A percentile compares a stretch with the other conserved stretches of the same genome.
Evolutionary conservation across 2,888 invertebrate genomes (phyloP).

Genomic region (Cheilosia urbana): DNA sequence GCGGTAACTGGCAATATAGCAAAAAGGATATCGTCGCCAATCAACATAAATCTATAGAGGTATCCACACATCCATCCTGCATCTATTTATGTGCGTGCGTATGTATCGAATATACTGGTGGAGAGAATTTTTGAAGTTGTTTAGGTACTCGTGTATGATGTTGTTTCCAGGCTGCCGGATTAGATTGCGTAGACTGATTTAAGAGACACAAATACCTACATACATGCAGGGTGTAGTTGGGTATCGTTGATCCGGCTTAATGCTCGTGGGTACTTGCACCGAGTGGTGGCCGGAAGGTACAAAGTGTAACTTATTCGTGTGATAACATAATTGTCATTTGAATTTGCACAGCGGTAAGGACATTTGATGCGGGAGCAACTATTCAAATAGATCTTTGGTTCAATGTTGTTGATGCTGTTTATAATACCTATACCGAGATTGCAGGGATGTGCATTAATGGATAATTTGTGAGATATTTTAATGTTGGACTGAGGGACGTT

Average conservation of each 20-base stretch:
- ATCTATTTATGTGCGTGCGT: slow-evolving; percentile 19
- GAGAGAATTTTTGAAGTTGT: slow-evolving; percentile 53
- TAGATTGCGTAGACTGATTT: slow-evolving; percentile 75
- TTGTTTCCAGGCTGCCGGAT: slow-evolving; percentile 54
- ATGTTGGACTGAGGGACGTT: not conserved
- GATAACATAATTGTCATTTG: slow-evolving; percentile 72
- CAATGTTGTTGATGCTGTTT: not conserved
- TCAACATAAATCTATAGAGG: slow-evolving; percentile 58
- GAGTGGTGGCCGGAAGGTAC: slow-evolving; percentile 62
- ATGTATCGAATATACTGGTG: slow-evolving; percentile 56
- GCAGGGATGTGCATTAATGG: not conserved
- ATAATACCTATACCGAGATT: not conserved
- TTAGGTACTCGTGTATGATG: slow-evolving; percentile 26
- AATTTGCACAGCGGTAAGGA: slow-evolving; percentile 50
- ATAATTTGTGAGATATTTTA: not conserved
- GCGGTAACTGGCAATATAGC: slow-evolving; percentile 47
- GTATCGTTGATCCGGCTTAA: slow-evolving; percentile 71
- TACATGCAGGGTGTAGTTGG: slow-evolving; percentile 16
- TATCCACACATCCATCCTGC: slow-evolving; percentile 14
- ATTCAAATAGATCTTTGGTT: slow-evolving; percentile 8
- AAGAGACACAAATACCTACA: slow-evolving; percentile 53
- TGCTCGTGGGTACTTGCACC: slow-evolving; percentile 69
- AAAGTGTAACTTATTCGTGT: slow-evolving; percentile 70
- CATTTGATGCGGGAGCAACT: slow-evolving; percentile 40
- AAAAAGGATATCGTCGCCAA: slow-evolving; percentile 73